These are phyloP conservation scores for Syngnathus floridae DNA, from an alignment of 2,113 vertebrate species.

Conservation along the genomic window DNA sequence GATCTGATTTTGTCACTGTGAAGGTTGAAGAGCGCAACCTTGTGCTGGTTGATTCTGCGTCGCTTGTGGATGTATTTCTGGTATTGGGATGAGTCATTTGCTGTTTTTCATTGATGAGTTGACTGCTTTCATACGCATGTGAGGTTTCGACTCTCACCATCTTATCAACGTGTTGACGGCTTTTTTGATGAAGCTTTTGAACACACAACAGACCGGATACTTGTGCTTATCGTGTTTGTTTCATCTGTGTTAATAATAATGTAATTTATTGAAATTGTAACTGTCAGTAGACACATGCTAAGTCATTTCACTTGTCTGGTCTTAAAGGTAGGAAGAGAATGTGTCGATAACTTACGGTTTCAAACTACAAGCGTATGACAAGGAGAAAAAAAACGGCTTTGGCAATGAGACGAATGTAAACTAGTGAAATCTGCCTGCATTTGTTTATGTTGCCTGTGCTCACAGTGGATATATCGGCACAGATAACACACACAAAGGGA, in stretches of 20 bases:
- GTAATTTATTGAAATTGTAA: slow-evolving; percentile 67
- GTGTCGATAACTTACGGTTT: slow-evolving; percentile 26
- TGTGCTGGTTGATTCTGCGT: slow-evolving; percentile 26
- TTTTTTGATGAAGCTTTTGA: slow-evolving; percentile 46
- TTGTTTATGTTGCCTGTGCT: not conserved
- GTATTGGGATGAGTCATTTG: not conserved
- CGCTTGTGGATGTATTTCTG: slow-evolving; percentile 16
- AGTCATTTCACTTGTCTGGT: slow-evolving; percentile 50
- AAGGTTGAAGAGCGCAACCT: slow-evolving; percentile 39
- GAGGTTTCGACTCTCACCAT: slow-evolving; percentile 23
- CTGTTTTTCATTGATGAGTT: slow-evolving; percentile 23
- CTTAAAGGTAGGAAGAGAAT: slow-evolving; percentile 34
- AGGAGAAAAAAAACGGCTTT: too few relatives aligned
- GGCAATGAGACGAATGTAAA: not conserved
- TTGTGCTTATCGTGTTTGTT: slow-evolving; percentile 72
- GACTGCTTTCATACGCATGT: slow-evolving; percentile 17
- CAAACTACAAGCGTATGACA: not conserved
- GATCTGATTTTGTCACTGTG: slow-evolving; percentile 26
- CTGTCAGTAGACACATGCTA: slow-evolving; percentile 38
- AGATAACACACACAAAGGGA: not conserved
- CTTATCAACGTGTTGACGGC: slow-evolving; percentile 31
- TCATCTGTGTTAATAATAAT: slow-evolving; percentile 65
- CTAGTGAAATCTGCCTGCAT: not conserved
- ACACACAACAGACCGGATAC: slow-evolving; percentile 71
- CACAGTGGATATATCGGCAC: not conserved